Evolutionary conservation across 2,888 invertebrate species (phyloP).

Genomic region (Anarsia innoxiella): DNA sequence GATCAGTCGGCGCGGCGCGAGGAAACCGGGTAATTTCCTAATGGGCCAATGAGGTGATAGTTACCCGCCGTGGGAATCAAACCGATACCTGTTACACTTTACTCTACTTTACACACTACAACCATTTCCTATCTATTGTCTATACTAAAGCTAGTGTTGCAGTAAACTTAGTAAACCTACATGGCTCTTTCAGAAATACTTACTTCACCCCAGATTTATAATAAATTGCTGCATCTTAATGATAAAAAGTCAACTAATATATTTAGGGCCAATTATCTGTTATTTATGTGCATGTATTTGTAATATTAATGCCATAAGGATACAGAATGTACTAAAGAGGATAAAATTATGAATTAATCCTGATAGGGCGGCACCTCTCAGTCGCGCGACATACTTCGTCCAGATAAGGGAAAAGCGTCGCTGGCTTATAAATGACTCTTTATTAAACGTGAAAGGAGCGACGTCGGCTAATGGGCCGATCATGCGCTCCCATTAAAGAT

Average conservation of each 20-base stretch:
- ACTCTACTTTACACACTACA: constrained; percentile 5
- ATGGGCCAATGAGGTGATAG: constrained; percentile 56
- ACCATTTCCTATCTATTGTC: constrained; percentile 8
- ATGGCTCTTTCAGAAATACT: too few relatives aligned
- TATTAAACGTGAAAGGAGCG: constrained; percentile 75
- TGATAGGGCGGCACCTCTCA: constrained; percentile 72
- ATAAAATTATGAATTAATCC: constrained; percentile 73
- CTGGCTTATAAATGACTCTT: constrained; percentile 74
- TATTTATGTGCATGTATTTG: constrained; percentile 1
- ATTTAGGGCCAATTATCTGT: background rate
- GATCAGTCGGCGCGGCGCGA: constrained; percentile 41
- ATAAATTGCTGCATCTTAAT: too few relatives aligned
- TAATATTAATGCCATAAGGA: constrained; percentile 10
- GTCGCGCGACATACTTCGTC: constrained; percentile 67
- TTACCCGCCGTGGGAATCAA: constrained; percentile 55
- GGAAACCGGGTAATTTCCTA: constrained; percentile 52
- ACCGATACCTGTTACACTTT: constrained; percentile 34
- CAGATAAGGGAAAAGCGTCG: constrained; percentile 73
- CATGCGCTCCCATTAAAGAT: constrained; percentile 76
- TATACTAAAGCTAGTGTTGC: constrained; percentile 1
- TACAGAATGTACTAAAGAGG: constrained; percentile 38
- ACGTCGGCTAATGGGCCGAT: constrained; percentile 74
- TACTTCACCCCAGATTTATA: too few relatives aligned
- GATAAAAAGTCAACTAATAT: too few relatives aligned
- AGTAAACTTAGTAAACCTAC: too few relatives aligned